Conservation (phyloP, 2,113 vertebrate species). For the Thalassoma bifasciatum region DNA sequence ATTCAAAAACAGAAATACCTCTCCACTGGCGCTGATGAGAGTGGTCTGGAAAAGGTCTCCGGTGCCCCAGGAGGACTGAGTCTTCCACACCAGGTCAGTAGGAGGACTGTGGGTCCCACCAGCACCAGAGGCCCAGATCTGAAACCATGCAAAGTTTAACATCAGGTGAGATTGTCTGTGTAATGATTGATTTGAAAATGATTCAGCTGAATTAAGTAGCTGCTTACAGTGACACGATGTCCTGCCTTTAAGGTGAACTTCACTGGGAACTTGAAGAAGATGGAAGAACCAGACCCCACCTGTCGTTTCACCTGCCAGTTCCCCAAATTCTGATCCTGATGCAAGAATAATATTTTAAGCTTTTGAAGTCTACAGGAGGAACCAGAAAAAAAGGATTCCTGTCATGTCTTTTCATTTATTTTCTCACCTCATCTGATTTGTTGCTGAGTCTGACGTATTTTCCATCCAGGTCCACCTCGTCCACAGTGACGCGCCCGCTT, state of each 20-base stretch:
- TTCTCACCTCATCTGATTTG: conserved; percentile 91
- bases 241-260: conserved; percentile 94
- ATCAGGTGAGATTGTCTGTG: not conserved
- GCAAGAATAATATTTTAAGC: not conserved
- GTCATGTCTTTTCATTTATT: not conserved
- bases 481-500: conserved; percentile 91
- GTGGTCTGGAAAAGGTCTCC: conserved; percentile 93
- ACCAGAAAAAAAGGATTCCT: no score
- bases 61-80: conserved; percentile 90
- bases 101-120: conserved; percentile 91
- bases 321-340: conserved; percentile 92
- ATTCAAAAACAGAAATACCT: conserved; percentile 78
- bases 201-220: not conserved
- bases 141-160: not conserved
- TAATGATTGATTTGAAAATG: not conserved
- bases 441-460: conserved; percentile 95
- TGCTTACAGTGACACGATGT: conserved; percentile 91
- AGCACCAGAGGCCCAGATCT: conserved; percentile 93
- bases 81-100: conserved; percentile 94
- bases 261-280: conserved; percentile 91
- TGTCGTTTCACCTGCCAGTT: conserved; percentile 97
- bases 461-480: conserved; percentile 96
- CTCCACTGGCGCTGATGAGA: conserved; percentile 89
- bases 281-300: conserved; percentile 85
- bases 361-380: not conserved